Base-by-base conservation (phyloP, 2,888 invertebrate genomes). In the Morpho deidamia region DNA sequence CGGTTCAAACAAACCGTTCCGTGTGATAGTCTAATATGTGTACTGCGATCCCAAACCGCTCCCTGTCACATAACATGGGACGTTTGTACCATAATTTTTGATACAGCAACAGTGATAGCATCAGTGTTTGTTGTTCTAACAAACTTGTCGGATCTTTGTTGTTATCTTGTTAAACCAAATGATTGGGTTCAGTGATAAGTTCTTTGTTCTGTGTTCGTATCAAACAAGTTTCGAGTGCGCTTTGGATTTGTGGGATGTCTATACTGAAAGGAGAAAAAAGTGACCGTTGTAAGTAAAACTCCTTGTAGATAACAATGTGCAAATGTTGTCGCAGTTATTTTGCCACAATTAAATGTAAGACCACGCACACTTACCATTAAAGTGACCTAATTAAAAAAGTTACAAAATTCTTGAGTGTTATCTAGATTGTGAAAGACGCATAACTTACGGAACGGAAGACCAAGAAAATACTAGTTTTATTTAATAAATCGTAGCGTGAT, bases 201-300 rank as follows among this genome's bases (percentile, higher is more conserved):
- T 65, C 60, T 71, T 69, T 70, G 68, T 72, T 66, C 63, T 62
- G 59, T 59, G 58, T 56, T 58, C 47, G 45, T 63, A 41, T 47
- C 45, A 43, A 55, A 51, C 55, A 54, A 58, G 53, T 61, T 57
- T 57, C 34, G 51, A 53, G 46, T 58, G 53, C 53, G 49, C 49
- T 48, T 51, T 39, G 54, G 44, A 55, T 48, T 53, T 57, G 44
- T 59, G 56, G 59, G 51, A 68, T 67, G 65, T 68, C 67, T 54
- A 39, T 46, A 41, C 58, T 55, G 54, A 59, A 62, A 54, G 62
- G 56, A 55, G 54, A 61, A 55, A 61, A 61, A 47, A 51, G 53
- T 61, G 65, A 63, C 57, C 68, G 68, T 60, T 68, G 85, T 84
- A 74, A 83, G 82, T 78, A 37, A 37, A 37, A 37, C 37, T 23